Evolutionary conservation across 2,888 invertebrate species (phyloP).

Genomic region (Heteromurus nitidus): DNA sequence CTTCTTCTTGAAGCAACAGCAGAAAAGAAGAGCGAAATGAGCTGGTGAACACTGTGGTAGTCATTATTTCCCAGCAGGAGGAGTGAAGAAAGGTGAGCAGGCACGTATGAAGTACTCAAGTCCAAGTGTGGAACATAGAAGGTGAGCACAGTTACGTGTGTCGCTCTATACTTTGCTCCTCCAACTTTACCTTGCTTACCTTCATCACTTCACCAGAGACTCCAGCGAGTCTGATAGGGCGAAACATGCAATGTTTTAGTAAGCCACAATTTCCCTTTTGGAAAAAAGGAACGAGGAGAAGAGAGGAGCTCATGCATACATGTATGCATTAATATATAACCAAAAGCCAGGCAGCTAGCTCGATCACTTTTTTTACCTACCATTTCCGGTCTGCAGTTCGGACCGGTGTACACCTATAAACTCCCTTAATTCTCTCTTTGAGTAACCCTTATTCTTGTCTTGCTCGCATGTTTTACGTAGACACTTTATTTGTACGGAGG

Average conservation of each 20-base stretch:
- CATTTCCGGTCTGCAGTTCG: constrained; percentile 57
- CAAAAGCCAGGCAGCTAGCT: not conserved
- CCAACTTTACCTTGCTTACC: not conserved
- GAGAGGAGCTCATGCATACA: not conserved
- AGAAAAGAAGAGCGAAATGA: not conserved
- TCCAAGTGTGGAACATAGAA: constrained; percentile 10
- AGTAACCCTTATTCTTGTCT: constrained; percentile 13
- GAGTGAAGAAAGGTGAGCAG: constrained; percentile 18
- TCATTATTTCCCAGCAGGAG: constrained; percentile 22
- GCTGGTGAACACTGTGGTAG: constrained; percentile 1
- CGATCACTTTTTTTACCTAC: constrained; percentile 35
- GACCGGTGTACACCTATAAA: constrained; percentile 55
- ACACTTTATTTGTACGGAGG: too few relatives aligned
- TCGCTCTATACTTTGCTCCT: not conserved
- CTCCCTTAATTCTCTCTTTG: constrained; percentile 45
- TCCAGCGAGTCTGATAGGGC: constrained; percentile 43
- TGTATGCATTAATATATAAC: constrained; percentile 9
- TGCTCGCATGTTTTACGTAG: too few relatives aligned
- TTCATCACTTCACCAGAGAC: constrained; percentile 18
- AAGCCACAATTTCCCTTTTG: not conserved
- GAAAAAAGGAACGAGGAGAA: not conserved
- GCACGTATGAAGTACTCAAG: not conserved
- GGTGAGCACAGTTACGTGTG: constrained; percentile 9
- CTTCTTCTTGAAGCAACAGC: not conserved
- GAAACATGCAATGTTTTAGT: constrained; percentile 9